Base-by-base conservation (phyloP, 2,113 vertebrate genomes). In the Ciconia boyciana region DNA sequence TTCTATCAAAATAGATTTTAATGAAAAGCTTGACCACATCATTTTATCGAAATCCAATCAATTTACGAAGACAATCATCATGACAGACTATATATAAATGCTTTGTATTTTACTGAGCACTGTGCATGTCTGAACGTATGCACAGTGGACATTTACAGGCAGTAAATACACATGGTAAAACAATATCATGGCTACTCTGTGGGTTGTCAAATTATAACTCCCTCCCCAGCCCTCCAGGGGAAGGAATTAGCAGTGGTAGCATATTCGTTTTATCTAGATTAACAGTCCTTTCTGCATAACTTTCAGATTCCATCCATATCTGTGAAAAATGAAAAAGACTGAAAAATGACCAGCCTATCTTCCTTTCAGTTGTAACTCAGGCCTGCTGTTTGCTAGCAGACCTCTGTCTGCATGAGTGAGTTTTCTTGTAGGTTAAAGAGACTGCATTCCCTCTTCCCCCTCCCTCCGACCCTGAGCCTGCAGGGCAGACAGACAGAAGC, bases 401-500 rank as follows among this genome's bases (percentile, higher is more conserved):
- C 91, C 96, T 98, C 95, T 95, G 78, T 98, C 90, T 96, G 96
- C 96, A 89, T 95, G 96, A 97, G 88, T 95, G 97, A 95, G 91
- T 96, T 97, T 96, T 79, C 97, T 96, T 97, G 90, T 94, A 94
- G 97, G 98, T 98, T 97, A 97, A 69, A 96, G 96, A 96, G 97
- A 66, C 95, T 89, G 94, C 74, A 48, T 96, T 97, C 91, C 86
- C 87, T 95, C 82, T 94, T 94, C 83, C 96, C 91, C 95, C 93
- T 96, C 82, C 80, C 88, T 95, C 82, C 21, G 15, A 95, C 97
- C 96, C 97, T 70, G 81, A 97, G 97, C 97, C 97, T 97, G 96
- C 91, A 76, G 98, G 98, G 96, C 97, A 98, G 98, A 97, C 98
- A 97, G 97, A 97, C 97, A 98, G 97, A 97, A 98, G 95, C 97